Evolutionary conservation across 2,888 invertebrate species (phyloP).

Genomic region (Ectemnius cavifrons): DNA sequence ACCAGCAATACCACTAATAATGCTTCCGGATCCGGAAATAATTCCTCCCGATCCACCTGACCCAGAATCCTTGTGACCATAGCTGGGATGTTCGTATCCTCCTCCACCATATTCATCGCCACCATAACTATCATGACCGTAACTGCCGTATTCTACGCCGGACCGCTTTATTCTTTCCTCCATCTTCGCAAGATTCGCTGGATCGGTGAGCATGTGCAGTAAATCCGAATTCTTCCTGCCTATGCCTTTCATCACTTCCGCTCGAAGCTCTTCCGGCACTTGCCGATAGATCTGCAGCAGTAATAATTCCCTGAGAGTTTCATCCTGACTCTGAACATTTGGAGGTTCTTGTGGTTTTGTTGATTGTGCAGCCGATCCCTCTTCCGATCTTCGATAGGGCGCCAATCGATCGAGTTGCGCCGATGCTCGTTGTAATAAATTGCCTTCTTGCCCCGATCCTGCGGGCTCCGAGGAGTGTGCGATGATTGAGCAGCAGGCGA

Average conservation of each 20-base stretch:
- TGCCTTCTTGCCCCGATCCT: constrained; percentile 33
- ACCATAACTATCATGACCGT: constrained; percentile 44
- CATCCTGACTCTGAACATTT: not conserved
- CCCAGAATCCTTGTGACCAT: constrained; percentile 21
- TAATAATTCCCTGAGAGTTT: constrained; percentile 23
- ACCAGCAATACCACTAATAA: constrained; percentile 72
- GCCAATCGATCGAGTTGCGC: constrained; percentile 70
- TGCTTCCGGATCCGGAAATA: constrained; percentile 57
- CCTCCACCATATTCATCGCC: not conserved
- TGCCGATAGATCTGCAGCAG: constrained; percentile 35
- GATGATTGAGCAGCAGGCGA: constrained; percentile 54
- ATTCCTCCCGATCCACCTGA: constrained; percentile 37
- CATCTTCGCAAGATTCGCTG: constrained; percentile 63
- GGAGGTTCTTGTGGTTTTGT: constrained; percentile 16
- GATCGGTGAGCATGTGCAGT: constrained; percentile 60
- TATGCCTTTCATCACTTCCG: constrained; percentile 50
- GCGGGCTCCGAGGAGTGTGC: constrained; percentile 50
- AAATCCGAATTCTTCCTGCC: constrained; percentile 51
- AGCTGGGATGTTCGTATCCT: not conserved
- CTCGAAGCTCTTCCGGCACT: constrained; percentile 42
- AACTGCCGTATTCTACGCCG: constrained; percentile 16
- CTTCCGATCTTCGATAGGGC: constrained; percentile 58
- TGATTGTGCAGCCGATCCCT: constrained; percentile 2
- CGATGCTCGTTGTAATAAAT: constrained; percentile 36
- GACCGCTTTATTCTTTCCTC: constrained; percentile 68